These are phyloP conservation scores for Aphodius sticticus DNA, from an alignment of 2,888 invertebrate genomes.

Conservation along the genomic window DNA sequence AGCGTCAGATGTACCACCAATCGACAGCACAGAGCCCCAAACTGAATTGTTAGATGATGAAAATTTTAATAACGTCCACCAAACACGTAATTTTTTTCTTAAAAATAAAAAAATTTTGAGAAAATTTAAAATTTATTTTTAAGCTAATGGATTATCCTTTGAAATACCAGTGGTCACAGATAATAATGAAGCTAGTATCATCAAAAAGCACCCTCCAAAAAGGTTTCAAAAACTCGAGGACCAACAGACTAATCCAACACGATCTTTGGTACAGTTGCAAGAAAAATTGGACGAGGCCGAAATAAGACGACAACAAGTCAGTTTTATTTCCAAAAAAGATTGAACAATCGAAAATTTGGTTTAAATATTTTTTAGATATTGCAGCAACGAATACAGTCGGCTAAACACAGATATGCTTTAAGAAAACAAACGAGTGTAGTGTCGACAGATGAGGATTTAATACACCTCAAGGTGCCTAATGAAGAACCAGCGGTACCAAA, in stretches of 20 bases:
- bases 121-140: slow-evolving; percentile 23
- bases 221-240: slow-evolving; percentile 74
- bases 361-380: slow-evolving; percentile 47
- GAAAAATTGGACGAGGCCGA: slow-evolving; percentile 79
- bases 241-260: slow-evolving; percentile 65
- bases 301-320: slow-evolving; percentile 68
- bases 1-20: slow-evolving; percentile 49
- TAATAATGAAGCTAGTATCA: slow-evolving; percentile 55
- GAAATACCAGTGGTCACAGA: slow-evolving; percentile 57
- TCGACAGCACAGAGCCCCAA: slow-evolving; percentile 53
- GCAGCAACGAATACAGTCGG: slow-evolving; percentile 56
- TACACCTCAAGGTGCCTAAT: slow-evolving; percentile 46
- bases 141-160: slow-evolving; percentile 56
- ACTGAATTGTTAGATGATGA: slow-evolving; percentile 51
- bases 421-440: slow-evolving; percentile 47
- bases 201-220: slow-evolving; percentile 71
- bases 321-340: not conserved
- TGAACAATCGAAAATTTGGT: not conserved
- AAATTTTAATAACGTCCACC: slow-evolving; percentile 52
- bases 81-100: slow-evolving; percentile 49
- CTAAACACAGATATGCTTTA: slow-evolving; percentile 49
- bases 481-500: slow-evolving; percentile 37
- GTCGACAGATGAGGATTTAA: slow-evolving; percentile 30
- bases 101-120: not conserved
- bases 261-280: slow-evolving; percentile 68